Conservation (phyloP, 2,113 vertebrate genomes). For the Natator depressus region DNA sequence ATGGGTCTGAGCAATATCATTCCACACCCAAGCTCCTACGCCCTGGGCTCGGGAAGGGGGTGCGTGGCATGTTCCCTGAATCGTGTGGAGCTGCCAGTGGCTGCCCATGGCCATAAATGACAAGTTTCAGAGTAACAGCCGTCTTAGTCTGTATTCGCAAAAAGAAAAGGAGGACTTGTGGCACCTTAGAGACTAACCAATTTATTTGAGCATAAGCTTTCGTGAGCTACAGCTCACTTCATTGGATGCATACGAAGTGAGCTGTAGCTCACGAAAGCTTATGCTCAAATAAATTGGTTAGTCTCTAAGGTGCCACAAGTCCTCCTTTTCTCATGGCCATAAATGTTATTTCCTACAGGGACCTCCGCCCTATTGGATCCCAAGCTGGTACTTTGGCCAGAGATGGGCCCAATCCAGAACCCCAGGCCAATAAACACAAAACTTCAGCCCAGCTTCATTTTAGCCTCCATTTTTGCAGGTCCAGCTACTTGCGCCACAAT, state of each 20-base stretch:
- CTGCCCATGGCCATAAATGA: background rate
- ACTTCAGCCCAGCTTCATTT: background rate
- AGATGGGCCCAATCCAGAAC: background rate
- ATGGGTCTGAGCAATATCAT: background rate
- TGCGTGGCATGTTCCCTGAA: background rate
- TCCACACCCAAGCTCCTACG: background rate
- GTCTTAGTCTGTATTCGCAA: too few species aligned
- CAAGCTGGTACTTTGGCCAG: background rate
- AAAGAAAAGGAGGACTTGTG: too few species aligned
- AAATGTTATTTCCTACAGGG: background rate
- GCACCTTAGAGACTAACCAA: too few species aligned
- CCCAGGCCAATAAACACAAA: background rate
- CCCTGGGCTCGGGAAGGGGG: background rate
- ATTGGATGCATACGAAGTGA: too few species aligned
- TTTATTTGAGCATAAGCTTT: too few species aligned
- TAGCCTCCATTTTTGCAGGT: background rate
- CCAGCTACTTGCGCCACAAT: background rate
- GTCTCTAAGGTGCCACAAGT: too few species aligned
- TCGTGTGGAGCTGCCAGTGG: background rate
- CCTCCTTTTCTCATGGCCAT: too few species aligned
- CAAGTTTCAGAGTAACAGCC: too few species aligned
- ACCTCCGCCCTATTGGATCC: background rate
- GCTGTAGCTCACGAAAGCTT: too few species aligned
- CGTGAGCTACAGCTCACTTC: too few species aligned
- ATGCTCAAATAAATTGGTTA: too few species aligned